Percentiles rank a stretch among this genome's conserved stretches.
These are phyloP conservation scores for Drosophila tsacasi DNA, from an alignment of 1,140 invertebrate genomes.

Conservation along the genomic window DNA sequence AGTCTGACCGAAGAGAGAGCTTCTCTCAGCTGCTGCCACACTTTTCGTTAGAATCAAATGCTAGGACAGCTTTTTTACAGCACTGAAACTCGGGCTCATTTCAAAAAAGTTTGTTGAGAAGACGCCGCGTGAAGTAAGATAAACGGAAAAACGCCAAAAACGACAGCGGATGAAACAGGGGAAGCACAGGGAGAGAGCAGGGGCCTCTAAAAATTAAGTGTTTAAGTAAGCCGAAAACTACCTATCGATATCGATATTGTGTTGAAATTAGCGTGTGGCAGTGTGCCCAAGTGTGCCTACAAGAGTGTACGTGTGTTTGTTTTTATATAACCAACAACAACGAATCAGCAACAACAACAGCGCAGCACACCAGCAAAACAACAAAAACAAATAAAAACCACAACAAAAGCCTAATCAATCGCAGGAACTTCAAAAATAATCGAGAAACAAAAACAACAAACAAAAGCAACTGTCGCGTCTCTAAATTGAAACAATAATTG, in stretches of 20 bases:
- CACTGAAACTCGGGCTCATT: conserved; percentile 10
- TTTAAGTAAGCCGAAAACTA: conserved; percentile 14
- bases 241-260: conserved; percentile 15
- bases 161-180: conserved; percentile 33
- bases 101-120: conserved; percentile 56
- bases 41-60: conserved; percentile 53
- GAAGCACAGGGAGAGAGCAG: conserved; percentile 7
- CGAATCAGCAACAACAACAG: conserved; percentile 14
- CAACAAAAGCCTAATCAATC: conserved; percentile 26
- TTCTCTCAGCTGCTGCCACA: conserved; percentile 40
- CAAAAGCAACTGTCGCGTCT: conserved; percentile 49
- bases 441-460: conserved; percentile 20
- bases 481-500: conserved; percentile 50
- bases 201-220: conserved; percentile 19
- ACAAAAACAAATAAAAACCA: conserved; percentile 15
- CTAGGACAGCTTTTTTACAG: neutral
- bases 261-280: conserved; percentile 28
- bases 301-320: conserved; percentile 6
- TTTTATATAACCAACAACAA: conserved; percentile 39
- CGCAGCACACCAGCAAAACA: conserved; percentile 27
- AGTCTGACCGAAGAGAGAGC: conserved; percentile 17
- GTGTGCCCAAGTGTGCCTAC: conserved; percentile 14
- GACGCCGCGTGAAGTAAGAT: conserved; percentile 55
- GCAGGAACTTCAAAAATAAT: conserved; percentile 25
- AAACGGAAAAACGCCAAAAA: conserved; percentile 44